Conservation (phyloP, 2,888 invertebrate species). For the Tinea pellionella region DNA sequence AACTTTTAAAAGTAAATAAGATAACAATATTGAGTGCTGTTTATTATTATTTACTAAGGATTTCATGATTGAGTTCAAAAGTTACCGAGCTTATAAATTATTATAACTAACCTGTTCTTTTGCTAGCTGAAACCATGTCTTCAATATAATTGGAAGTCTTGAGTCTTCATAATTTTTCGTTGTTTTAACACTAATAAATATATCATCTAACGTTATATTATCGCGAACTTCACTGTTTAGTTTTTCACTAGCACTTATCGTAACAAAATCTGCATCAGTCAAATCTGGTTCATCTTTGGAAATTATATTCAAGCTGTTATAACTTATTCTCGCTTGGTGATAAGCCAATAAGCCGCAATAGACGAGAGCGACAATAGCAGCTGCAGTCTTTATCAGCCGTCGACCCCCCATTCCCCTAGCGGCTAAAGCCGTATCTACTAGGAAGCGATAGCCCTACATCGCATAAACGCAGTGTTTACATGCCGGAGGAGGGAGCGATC, state of each 20-base stretch:
- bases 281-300: conserved; percentile 2
- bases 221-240: neutral
- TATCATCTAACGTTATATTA: conserved; percentile 66
- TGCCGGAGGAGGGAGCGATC: neutral
- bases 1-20: neutral
- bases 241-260: neutral
- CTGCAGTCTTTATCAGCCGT: conserved; percentile 14
- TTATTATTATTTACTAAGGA: no score
- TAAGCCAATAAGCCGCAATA: conserved; percentile 14
- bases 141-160: conserved; percentile 79
- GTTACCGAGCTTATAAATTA: neutral
- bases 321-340: conserved; percentile 13
- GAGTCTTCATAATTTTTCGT: conserved; percentile 82
- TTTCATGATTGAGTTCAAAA: no score
- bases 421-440: conserved; percentile 1
- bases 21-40: neutral
- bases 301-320: neutral
- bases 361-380: neutral
- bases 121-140: conserved; percentile 89
- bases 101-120: conserved; percentile 77
- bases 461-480: conserved; percentile 4
- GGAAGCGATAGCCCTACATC: conserved; percentile 9
- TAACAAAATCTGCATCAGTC: neutral
- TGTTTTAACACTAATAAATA: conserved; percentile 90
- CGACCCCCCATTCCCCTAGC: conserved; percentile 14